These are phyloP conservation scores for Apostichopus parvimensis DNA, from an alignment of 35 echinoderm and acorn worm genomes.

Conservation along the genomic window DNA sequence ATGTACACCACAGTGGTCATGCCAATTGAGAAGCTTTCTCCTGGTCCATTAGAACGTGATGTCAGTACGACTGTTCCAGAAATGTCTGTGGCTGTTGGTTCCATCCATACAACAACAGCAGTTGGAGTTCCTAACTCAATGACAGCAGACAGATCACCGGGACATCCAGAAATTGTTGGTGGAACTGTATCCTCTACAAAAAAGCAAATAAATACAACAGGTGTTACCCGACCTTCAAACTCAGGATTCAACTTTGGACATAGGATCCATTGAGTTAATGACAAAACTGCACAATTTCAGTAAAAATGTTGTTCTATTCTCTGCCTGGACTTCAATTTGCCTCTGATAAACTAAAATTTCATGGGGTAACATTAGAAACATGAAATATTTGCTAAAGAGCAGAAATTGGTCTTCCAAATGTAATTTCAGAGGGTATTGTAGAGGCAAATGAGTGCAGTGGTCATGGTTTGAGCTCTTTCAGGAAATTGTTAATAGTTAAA, in stretches of 20 bases:
- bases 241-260: no score
- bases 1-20: conserved; percentile 63
- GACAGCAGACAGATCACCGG: not conserved
- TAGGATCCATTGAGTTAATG: no score
- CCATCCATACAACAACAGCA: conserved; percentile 23
- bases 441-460: not conserved
- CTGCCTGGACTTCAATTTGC: no score
- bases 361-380: no score
- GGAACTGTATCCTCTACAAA: conserved; percentile 23
- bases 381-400: no score
- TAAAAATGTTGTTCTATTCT: no score
- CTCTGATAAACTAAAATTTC: no score
- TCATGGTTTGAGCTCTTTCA: not conserved
- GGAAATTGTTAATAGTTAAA: no score
- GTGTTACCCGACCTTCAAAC: no score
- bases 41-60: conserved; percentile 35
- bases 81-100: conserved; percentile 76
- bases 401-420: no score
- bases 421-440: no score
- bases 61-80: conserved; percentile 51
- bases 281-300: no score
- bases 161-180: conserved; percentile 30
- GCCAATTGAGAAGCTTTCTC: conserved; percentile 62
- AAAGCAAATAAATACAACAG: not conserved
- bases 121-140: not conserved